These are phyloP conservation scores for Megastigmus dorsalis DNA, from an alignment of 2,888 invertebrate genomes.

Conservation along the genomic window DNA sequence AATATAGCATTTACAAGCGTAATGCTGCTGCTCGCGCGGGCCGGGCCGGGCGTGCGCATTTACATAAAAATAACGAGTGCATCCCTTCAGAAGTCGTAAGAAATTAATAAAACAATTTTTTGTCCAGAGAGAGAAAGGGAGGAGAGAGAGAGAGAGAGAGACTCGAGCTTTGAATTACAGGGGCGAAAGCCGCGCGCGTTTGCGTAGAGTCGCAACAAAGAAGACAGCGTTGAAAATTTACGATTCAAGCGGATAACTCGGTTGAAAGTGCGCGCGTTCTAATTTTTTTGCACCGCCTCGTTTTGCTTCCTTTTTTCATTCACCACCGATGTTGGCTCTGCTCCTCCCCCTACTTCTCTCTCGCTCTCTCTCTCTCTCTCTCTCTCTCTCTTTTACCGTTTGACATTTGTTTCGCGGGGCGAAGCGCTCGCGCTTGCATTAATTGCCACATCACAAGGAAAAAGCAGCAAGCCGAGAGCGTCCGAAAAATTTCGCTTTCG, in stretches of 20 bases:
- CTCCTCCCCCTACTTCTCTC: neutral
- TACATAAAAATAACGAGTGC: neutral
- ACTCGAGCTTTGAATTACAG: slow-evolving; percentile 5
- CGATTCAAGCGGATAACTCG: slow-evolving; percentile 40
- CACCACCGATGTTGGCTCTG: no score
- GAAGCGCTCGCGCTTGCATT: slow-evolving; percentile 28
- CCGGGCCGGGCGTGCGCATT: neutral
- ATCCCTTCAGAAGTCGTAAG: neutral
- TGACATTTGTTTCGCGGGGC: slow-evolving; percentile 48
- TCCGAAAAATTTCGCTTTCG: slow-evolving; percentile 47
- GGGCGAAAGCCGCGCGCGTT: no score
- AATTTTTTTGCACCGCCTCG: slow-evolving; percentile 48
- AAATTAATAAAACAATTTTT: slow-evolving; percentile 35
- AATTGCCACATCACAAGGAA: slow-evolving; percentile 36
- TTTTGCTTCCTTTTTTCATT: no score
- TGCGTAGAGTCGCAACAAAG: no score
- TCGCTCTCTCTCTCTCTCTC: neutral
- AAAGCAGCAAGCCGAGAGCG: slow-evolving; percentile 14
- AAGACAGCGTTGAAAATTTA: slow-evolving; percentile 44
- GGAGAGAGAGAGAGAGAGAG: no score
- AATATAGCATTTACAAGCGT: no score
- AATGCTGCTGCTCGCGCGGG: no score
- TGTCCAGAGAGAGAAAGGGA: neutral
- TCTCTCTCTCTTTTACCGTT: slow-evolving; percentile 25
- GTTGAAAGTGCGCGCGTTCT: slow-evolving; percentile 25